Evolutionary conservation across 2,888 invertebrate species (phyloP), one percentile per base, ranked within the genome.

Genomic region (Tanytarsus gracilentus): DNA sequence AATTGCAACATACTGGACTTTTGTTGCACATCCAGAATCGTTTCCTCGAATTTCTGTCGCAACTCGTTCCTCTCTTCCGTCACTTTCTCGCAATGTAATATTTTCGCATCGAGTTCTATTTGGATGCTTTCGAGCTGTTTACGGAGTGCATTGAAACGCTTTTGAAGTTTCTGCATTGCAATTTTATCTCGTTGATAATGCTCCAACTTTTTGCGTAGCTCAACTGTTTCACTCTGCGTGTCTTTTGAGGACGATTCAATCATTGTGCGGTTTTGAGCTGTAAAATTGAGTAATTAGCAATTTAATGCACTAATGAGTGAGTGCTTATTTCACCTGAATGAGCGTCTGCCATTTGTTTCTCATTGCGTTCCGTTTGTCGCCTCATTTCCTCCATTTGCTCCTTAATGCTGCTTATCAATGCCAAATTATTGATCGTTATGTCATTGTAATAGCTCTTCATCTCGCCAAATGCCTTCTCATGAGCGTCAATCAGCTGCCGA

Each of bases 401-500:
- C 77, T 95, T 96, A 30, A 96, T 76, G 65, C 88, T 88, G 69
- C 88, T 88, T 62, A 96, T 95, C 2, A 96, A 76, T 0, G 92
- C 89, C 64, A 96, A 77, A 74, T 96, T 96, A 71, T 95, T 95
- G 11, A 93, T 76, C 0, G 93, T 93, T 58, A 96, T 94, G 67
- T 95, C 93, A 68, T 94, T 94, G 69, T 95, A 97, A 74, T 95
- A 96, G 72, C 87, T 89, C 71, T 94, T 95, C 75, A 96, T 85
- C 70, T 95, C 91, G 44, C 83, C 79, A 70, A 93, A 91, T 0
- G 90, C 86, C 66, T 82, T 82, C 64, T 92, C 91, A 68, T 97
- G 94, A 67, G 86, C 83, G 30, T 80, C 78, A 64, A 89, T 88
- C 62, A 96, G 73, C 36, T 85, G 85, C 8, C 84, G 81, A 4